These are phyloP conservation scores for Lobophora halterata DNA, from an alignment of 2,888 invertebrate genomes.

Conservation along the genomic window DNA sequence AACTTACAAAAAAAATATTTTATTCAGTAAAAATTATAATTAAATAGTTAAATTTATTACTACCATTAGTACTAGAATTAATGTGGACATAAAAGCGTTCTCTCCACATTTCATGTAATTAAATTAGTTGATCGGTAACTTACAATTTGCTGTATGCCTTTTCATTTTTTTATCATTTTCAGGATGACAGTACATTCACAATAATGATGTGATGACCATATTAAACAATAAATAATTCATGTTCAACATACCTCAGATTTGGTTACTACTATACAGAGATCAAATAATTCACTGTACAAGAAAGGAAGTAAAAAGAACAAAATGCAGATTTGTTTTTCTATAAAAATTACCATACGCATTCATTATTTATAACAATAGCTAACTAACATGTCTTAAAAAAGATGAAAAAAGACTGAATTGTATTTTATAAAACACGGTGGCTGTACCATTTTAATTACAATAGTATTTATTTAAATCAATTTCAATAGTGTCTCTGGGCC, in stretches of 20 bases:
- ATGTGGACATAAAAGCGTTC: constrained; percentile 46
- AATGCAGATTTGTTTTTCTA: constrained; percentile 76
- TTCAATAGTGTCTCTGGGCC: constrained; percentile 78
- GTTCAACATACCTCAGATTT: constrained; percentile 53
- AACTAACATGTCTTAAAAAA: constrained; percentile 78
- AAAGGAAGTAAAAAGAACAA: constrained; percentile 52
- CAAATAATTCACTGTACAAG: constrained; percentile 56
- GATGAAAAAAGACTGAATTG: constrained; percentile 77
- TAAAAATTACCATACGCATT: constrained; percentile 77
- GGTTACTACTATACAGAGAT: constrained; percentile 72
- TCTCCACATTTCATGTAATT: constrained; percentile 40
- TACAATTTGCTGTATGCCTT: constrained; percentile 45
- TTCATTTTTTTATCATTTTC: constrained; percentile 29
- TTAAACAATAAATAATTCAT: constrained; percentile 52
- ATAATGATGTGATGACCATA: constrained; percentile 12
- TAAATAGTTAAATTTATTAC: constrained; percentile 56
- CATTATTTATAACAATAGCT: constrained; percentile 75
- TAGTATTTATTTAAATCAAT: constrained; percentile 78
- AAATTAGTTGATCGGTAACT: constrained; percentile 50
- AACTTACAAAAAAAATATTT: constrained; percentile 58
- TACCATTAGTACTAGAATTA: constrained; percentile 63
- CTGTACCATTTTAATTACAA: constrained; percentile 76
- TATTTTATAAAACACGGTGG: constrained; percentile 79
- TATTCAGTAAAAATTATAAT: constrained; percentile 66
- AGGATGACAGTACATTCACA: constrained; percentile 28